phyloP scores from a whole-genome alignment of 2,888 invertebrate genomes.

The Nomada fucata region DNA sequence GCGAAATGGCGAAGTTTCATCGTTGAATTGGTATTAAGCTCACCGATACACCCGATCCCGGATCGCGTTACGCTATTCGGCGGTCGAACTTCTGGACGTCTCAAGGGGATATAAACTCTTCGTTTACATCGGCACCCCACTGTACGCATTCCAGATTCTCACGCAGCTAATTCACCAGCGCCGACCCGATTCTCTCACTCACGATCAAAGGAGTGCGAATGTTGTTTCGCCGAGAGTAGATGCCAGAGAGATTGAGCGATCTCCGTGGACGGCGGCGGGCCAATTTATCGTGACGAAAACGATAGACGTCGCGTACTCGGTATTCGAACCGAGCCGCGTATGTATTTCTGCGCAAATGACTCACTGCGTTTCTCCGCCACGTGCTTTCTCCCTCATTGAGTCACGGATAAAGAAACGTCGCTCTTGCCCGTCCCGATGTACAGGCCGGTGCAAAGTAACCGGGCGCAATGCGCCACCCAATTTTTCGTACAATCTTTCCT shows the following conservation, averaged over 20 bases:
- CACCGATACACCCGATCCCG: no score
- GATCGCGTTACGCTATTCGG: no score
- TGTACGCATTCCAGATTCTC: no score
- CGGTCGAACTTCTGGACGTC: no score
- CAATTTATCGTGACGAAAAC: slow-evolving; percentile 8
- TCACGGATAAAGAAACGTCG: slow-evolving; percentile 33
- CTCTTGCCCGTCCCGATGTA: slow-evolving; percentile 14
- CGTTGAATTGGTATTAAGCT: no score
- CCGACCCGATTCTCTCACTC: slow-evolving; percentile 6
- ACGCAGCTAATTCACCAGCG: neutral
- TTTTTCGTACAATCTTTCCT: neutral
- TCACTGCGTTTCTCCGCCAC: slow-evolving; percentile 59
- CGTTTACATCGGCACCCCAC: no score
- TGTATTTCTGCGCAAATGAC: slow-evolving; percentile 65
- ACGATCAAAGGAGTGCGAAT: neutral
- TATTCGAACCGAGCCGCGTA: neutral
- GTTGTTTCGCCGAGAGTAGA: neutral
- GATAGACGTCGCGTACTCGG: slow-evolving; percentile 24
- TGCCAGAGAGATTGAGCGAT: slow-evolving; percentile 4
- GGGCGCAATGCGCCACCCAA: no score
- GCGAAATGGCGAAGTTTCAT: no score
- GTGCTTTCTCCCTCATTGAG: slow-evolving; percentile 66
- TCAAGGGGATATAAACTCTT: no score
- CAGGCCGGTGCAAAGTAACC: slow-evolving; percentile 6
- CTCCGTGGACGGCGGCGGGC: neutral